phyloP scores from a whole-genome alignment of 2,888 invertebrate genomes.

The Sphinx pinastri region DNA sequence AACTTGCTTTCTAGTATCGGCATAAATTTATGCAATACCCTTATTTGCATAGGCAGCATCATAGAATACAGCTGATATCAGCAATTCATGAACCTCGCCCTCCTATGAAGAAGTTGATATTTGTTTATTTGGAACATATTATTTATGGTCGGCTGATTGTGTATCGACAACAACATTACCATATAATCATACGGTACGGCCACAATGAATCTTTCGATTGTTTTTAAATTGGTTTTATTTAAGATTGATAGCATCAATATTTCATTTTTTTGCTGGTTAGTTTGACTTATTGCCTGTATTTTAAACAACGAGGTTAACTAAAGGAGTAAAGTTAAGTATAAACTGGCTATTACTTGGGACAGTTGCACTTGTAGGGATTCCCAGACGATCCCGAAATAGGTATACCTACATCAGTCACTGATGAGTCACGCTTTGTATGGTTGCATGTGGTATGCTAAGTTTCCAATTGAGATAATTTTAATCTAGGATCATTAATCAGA shows the following conservation, averaged over 20 bases:
- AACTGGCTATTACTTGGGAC: conserved; percentile 45
- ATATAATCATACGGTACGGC: conserved; percentile 25
- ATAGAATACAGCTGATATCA: conserved; percentile 66
- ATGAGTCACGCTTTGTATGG: conserved; percentile 59
- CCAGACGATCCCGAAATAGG: conserved; percentile 75
- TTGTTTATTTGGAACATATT: conserved; percentile 55
- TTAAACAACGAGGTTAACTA: background rate
- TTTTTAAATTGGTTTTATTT: conserved; percentile 21
- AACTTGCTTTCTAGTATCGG: conserved; percentile 45
- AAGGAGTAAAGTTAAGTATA: conserved; percentile 9
- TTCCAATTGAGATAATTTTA: conserved; percentile 32
- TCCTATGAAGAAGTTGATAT: conserved; percentile 52
- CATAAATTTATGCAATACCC: conserved; percentile 64
- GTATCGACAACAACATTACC: conserved; percentile 43
- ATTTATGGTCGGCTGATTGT: conserved; percentile 50
- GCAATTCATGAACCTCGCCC: conserved; percentile 68
- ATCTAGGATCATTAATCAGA: conserved; percentile 29
- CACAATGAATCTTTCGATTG: conserved; percentile 14
- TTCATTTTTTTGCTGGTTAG: conserved; percentile 19
- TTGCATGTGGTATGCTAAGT: conserved; percentile 41
- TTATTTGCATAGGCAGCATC: conserved; percentile 62
- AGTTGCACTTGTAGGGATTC: conserved; percentile 65
- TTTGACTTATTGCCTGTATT: background rate
- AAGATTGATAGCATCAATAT: conserved; percentile 22
- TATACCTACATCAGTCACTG: conserved; percentile 49